A percentile compares a stretch with the other conserved stretches of the same genome.
phyloP scores from a whole-genome alignment of 2,888 invertebrate genomes.

The Synanthedon vespiformis region DNA sequence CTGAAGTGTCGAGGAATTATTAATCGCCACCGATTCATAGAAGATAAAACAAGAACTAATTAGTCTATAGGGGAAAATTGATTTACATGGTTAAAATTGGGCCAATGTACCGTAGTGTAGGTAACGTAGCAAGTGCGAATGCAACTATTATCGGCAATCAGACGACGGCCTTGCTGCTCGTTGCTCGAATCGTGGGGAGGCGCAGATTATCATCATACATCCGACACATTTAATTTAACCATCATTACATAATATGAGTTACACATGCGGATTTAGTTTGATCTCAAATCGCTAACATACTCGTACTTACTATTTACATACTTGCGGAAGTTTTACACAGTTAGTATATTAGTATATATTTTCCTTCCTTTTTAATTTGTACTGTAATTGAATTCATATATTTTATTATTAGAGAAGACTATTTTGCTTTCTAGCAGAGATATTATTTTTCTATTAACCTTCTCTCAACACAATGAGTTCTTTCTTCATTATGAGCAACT shows the following conservation, averaged over 20 bases:
- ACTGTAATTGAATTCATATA: no score
- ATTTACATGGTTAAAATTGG: slow-evolving; percentile 26
- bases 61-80: background rate
- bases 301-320: background rate
- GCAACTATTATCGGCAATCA: slow-evolving; percentile 63
- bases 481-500: no score
- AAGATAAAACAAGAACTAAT: no score
- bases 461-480: no score
- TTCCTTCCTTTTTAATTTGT: no score
- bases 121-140: slow-evolving; percentile 24
- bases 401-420: no score
- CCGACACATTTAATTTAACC: slow-evolving; percentile 55
- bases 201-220: slow-evolving; percentile 61
- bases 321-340: background rate
- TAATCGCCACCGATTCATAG: no score
- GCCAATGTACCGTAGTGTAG: slow-evolving; percentile 32
- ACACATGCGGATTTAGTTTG: slow-evolving; percentile 4
- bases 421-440: no score
- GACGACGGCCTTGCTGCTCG: slow-evolving; percentile 62
- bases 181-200: slow-evolving; percentile 64
- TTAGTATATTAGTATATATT: no score
- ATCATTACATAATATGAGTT: slow-evolving; percentile 43
- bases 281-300: background rate
- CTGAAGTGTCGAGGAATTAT: no score
- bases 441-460: no score